Evolutionary conservation across 2,113 vertebrate genomes (phyloP).

Genomic region (Neopipo cinnamomea): DNA sequence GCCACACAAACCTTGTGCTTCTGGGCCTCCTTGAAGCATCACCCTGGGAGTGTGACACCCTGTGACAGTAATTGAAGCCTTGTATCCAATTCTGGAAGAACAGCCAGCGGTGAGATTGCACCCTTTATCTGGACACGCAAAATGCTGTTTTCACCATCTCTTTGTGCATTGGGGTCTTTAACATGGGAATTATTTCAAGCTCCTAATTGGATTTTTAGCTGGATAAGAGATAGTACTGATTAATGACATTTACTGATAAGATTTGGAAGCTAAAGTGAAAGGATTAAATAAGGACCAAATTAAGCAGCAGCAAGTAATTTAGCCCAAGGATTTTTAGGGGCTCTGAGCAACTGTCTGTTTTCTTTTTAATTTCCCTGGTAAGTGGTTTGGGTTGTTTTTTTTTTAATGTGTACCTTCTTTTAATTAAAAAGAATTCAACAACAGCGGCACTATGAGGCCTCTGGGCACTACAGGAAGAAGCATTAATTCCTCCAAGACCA

Average conservation of each 20-base stretch:
- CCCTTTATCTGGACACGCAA: neutral
- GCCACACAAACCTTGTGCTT: neutral
- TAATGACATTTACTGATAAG: neutral
- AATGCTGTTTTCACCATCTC: neutral
- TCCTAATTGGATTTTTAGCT: slow-evolving; percentile 25
- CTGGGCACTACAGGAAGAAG: slow-evolving; percentile 22
- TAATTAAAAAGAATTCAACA: slow-evolving; percentile 66
- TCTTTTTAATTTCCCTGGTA: slow-evolving; percentile 59
- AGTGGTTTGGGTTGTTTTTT: neutral
- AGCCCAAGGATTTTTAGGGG: slow-evolving; percentile 41
- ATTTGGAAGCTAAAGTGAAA: neutral
- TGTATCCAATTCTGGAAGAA: neutral
- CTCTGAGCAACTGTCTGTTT: slow-evolving; percentile 64
- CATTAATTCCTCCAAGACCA: slow-evolving; percentile 13
- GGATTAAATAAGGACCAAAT: slow-evolving; percentile 40
- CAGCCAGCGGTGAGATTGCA: neutral
- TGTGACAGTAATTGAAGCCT: rapidly evolving
- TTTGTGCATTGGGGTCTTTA: neutral
- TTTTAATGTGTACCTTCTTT: slow-evolving; percentile 22
- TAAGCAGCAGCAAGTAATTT: slow-evolving; percentile 12
- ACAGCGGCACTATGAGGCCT: slow-evolving; percentile 33
- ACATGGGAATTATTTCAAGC: neutral
- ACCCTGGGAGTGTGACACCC: rapidly evolving
- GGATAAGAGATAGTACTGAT: neutral
- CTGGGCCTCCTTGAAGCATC: neutral